These are phyloP conservation scores for Argentina silus DNA, from an alignment of 2,797 vertebrate species.

Conservation along the genomic window DNA sequence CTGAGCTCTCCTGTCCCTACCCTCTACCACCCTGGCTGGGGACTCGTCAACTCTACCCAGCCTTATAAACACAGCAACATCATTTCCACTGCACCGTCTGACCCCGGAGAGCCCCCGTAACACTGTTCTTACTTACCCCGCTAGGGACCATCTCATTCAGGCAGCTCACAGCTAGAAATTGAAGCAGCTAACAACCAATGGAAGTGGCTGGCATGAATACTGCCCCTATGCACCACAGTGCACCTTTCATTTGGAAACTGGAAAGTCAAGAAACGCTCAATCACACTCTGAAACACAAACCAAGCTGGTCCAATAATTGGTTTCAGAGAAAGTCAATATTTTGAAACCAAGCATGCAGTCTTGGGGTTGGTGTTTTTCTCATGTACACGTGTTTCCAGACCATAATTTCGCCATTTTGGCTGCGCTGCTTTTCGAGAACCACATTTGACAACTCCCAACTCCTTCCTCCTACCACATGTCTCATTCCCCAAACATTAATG, in stretches of 20 bases:
- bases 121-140: constrained; percentile 29
- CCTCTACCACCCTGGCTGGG: constrained; percentile 18
- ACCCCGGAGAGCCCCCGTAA: constrained; percentile 19
- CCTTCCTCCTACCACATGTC: constrained; percentile 30
- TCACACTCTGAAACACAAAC: constrained; percentile 27
- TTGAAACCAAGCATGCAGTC: constrained; percentile 44
- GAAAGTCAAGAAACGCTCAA: constrained; percentile 24
- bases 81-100: constrained; percentile 48
- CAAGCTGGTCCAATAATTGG: constrained; percentile 26
- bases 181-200: constrained; percentile 24
- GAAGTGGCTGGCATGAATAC: background rate
- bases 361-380: constrained; percentile 40
- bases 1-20: constrained; percentile 18
- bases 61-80: constrained; percentile 48
- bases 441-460: constrained; percentile 45
- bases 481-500: constrained; percentile 58
- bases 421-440: constrained; percentile 55
- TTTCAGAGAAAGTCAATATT: constrained; percentile 49
- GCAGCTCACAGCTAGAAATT: constrained; percentile 7
- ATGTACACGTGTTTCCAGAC: constrained; percentile 48
- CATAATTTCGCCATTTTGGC: constrained; percentile 44
- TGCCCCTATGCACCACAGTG: background rate
- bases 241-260: constrained; percentile 27
- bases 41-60: constrained; percentile 37
- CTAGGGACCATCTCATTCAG: constrained; percentile 11